Conservation (phyloP, 2,113 vertebrate genomes). For the Copsychus sechellarum region DNA sequence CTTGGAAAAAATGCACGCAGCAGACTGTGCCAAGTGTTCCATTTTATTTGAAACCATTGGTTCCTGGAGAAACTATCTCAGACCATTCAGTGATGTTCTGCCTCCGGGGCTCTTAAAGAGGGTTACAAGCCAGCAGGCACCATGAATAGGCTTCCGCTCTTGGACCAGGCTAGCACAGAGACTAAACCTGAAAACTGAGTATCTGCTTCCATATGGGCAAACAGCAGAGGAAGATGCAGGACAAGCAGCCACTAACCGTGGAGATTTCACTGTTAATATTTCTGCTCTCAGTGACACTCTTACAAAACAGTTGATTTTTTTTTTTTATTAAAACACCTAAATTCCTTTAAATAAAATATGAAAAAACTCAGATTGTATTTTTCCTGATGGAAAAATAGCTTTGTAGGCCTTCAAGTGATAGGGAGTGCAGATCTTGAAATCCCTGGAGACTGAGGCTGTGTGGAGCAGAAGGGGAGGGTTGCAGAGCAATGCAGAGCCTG, state of each 20-base stretch:
- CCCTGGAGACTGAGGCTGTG: not conserved
- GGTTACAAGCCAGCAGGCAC: not conserved
- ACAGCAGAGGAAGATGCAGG: not conserved
- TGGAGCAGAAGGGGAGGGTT: not conserved
- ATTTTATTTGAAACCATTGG: not conserved
- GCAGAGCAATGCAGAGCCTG: not conserved
- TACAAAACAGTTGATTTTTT: not conserved
- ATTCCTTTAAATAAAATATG: not conserved
- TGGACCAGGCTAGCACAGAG: not conserved
- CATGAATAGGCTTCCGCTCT: not conserved
- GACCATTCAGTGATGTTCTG: not conserved
- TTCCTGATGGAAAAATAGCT: not conserved
- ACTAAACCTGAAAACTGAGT: not conserved
- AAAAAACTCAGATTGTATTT: not conserved
- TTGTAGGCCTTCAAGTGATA: not conserved
- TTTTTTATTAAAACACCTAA: not conserved
- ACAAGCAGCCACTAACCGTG: not conserved
- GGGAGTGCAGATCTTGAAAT: not conserved
- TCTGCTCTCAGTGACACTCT: not conserved
- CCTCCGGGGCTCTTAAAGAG: not conserved
- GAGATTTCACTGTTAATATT: not conserved
- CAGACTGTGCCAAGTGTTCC: not conserved
- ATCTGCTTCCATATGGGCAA: not conserved
- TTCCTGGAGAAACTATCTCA: not conserved
- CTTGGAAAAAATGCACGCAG: rapidly evolving